phyloP scores from a whole-genome alignment of 2,113 vertebrate genomes.

The Malurus melanocephalus region DNA sequence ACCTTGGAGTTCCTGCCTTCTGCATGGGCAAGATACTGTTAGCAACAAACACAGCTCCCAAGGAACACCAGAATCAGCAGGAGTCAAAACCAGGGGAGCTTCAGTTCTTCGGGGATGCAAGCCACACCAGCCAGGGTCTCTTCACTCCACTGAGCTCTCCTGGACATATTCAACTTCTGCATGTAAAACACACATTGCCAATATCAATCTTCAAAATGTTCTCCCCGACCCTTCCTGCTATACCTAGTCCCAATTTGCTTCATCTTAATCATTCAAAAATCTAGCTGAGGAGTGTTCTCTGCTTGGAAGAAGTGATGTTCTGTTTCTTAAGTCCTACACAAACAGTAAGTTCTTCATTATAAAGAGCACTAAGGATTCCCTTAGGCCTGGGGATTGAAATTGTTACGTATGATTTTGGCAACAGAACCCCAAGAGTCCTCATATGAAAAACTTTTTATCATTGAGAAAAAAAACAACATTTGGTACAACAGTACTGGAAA shows the following conservation, averaged over 20 bases:
- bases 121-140: neutral
- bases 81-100: neutral
- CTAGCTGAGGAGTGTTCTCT: neutral
- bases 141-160: neutral
- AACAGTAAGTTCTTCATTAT: neutral
- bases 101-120: neutral
- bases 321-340: neutral
- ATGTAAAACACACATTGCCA: neutral
- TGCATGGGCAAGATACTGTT: accelerated
- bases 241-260: neutral
- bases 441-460: neutral
- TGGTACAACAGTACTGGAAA: neutral
- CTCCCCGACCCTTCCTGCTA: neutral
- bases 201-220: neutral
- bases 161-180: neutral
- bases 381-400: neutral
- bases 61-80: neutral
- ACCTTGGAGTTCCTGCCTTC: neutral
- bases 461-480: neutral
- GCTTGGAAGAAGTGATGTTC: neutral
- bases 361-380: neutral
- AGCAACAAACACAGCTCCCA: neutral
- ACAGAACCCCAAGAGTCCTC: neutral
- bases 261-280: neutral
- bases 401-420: neutral